These are phyloP conservation scores for Aplysia californica DNA, from an alignment of 1,140 invertebrate genomes.

Conservation along the genomic window DNA sequence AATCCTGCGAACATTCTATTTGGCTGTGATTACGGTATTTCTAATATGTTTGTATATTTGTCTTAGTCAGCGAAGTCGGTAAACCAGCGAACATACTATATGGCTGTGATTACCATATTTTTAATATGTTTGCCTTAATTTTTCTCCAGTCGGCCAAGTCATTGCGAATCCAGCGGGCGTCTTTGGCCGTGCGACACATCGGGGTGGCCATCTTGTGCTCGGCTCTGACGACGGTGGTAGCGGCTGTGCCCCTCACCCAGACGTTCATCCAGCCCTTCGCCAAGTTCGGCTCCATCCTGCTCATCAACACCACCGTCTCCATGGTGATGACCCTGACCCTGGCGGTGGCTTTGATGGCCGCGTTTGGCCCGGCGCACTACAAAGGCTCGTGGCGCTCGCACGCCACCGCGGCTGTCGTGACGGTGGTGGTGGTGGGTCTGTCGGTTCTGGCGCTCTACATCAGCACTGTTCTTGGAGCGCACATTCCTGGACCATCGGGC, in stretches of 20 bases:
- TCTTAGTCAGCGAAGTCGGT: too few species aligned
- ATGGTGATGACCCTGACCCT: conserved; percentile 57
- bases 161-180: conserved; percentile 50
- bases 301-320: conserved; percentile 59
- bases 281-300: conserved; percentile 60
- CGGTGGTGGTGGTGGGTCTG: conserved; percentile 30
- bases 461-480: conserved; percentile 31
- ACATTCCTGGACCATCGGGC: conserved; percentile 58
- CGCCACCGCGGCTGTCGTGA: conserved; percentile 38
- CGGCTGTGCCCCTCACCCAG: conserved; percentile 58
- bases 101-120: too few species aligned
- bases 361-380: conserved; percentile 50
- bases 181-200: conserved; percentile 54
- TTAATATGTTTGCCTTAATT: not conserved
- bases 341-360: conserved; percentile 49
- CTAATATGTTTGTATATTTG: too few species aligned
- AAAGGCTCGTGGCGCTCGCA: conserved; percentile 40
- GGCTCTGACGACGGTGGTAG: conserved; percentile 61
- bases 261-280: conserved; percentile 59
- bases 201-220: conserved; percentile 58
- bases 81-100: too few species aligned
- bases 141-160: too few species aligned
- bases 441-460: conserved; percentile 44
- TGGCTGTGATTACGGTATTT: too few species aligned
- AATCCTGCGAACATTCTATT: too few species aligned